Evolutionary conservation across 2,113 vertebrate species (phyloP).

Genomic region (Scytalopus superciliaris): DNA sequence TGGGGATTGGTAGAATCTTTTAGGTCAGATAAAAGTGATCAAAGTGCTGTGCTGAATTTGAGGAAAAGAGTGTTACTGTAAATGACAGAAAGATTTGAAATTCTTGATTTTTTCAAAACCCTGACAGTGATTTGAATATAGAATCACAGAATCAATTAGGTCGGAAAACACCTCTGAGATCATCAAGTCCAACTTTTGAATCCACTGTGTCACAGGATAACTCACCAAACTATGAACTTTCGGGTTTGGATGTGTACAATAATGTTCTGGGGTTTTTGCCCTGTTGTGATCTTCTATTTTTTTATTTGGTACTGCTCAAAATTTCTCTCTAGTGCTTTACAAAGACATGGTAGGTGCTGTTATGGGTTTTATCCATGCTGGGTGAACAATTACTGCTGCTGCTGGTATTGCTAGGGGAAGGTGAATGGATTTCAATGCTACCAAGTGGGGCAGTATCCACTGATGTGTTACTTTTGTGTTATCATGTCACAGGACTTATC

Average conservation of each 20-base stretch:
- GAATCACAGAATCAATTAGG: neutral
- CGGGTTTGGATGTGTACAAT: neutral
- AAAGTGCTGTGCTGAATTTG: neutral
- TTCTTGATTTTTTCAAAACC: neutral
- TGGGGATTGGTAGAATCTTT: neutral
- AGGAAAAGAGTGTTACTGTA: neutral
- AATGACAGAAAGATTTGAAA: neutral
- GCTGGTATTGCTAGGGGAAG: neutral
- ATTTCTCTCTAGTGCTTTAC: neutral
- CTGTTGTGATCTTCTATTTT: neutral
- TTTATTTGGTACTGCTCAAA: neutral
- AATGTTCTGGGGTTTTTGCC: neutral
- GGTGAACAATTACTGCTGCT: neutral
- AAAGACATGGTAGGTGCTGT: neutral
- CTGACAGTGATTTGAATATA: fast-evolving
- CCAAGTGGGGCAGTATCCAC: neutral
- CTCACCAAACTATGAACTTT: neutral
- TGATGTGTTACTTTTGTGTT: neutral
- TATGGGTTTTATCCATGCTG: fast-evolving
- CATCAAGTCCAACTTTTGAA: neutral
- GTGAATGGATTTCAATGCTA: neutral
- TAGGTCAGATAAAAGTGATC: neutral
- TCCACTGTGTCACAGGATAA: neutral
- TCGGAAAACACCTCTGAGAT: neutral
- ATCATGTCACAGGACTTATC: neutral